Evolutionary conservation across 2,113 vertebrate genomes (phyloP), one percentile per base, ranked within the genome.

Genomic region (Leuciscus idus): DNA sequence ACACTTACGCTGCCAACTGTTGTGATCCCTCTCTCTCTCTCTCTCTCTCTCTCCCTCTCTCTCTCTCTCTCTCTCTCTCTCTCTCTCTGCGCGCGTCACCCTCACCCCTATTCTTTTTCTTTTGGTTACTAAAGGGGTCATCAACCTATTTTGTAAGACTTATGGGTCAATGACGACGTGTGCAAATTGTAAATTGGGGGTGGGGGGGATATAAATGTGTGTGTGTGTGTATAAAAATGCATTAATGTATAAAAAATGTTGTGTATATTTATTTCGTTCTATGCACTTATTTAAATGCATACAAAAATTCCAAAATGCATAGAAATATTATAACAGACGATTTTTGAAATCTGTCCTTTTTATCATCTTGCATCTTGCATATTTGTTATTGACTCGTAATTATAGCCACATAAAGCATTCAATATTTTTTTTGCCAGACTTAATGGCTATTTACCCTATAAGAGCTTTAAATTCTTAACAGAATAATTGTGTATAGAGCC

Each of bases 1-100:
- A 8, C 48, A 39, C 68, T 72, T 21, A n/a, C 46, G 50, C 33
- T 33, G 7, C 13, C 62, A 66, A 36, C 39, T 79, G 30, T 66
- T 81, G 48, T 50, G 9, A 7, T 55, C 28, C 46, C 23, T 52
- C 84, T 68, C 73, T 62, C 64, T 74, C 84, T 55, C 48, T 33
- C 50, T 46, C 82, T 74, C 83, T 55, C 61, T 50, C 84, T 77
- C 84, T 73, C 48, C 33, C 36, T 48, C 88, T 66, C 43, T 28
- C 74, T 48, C 26, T 83, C 72, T 68, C 61, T 62, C 21, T 17
- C 50, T 83, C 61, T 78, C 36, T 73, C 61, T 73, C 79, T 66
- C 12, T 84, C 23, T 64, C 19, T 57, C 19, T 21, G 55, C 19
- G 50, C 15, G 13, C 33, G 19, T 72, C 36, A 43, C 21, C 11